Evolutionary conservation across 2,888 invertebrate species (phyloP).

Genomic region (Tenthredo livida): DNA sequence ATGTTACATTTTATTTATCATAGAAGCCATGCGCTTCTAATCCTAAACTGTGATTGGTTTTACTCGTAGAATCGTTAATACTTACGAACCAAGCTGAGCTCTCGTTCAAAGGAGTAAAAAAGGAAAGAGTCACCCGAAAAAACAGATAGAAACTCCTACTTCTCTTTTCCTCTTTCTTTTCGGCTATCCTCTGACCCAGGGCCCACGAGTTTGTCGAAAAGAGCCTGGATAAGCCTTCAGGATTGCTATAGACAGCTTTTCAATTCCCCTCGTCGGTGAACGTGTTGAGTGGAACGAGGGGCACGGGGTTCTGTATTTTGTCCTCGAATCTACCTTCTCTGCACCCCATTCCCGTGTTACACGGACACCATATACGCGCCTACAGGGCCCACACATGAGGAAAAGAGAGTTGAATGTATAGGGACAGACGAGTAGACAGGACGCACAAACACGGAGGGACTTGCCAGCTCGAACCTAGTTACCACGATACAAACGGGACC

Average conservation of each 20-base stretch:
- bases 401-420: not conserved
- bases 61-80: constrained; percentile 14
- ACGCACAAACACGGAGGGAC: not conserved
- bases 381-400: not conserved
- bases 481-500: constrained; percentile 61
- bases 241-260: constrained; percentile 76
- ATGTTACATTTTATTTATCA: not conserved
- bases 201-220: constrained; percentile 47
- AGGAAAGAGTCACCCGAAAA: not conserved
- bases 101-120: not conserved
- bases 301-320: constrained; percentile 63
- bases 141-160: constrained; percentile 27
- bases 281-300: constrained; percentile 69
- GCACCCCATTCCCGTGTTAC: constrained; percentile 9
- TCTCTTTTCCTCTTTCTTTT: not conserved
- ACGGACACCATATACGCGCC: constrained; percentile 27
- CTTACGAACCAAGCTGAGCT: not conserved
- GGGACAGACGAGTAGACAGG: constrained; percentile 1
- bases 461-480: constrained; percentile 67
- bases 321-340: constrained; percentile 55
- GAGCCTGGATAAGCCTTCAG: constrained; percentile 73
- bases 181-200: not conserved
- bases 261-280: constrained; percentile 77
- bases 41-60: constrained; percentile 45
- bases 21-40: not conserved